phyloP scores from a whole-genome alignment of 2,888 invertebrate species.

The Argyra leucocephala region DNA sequence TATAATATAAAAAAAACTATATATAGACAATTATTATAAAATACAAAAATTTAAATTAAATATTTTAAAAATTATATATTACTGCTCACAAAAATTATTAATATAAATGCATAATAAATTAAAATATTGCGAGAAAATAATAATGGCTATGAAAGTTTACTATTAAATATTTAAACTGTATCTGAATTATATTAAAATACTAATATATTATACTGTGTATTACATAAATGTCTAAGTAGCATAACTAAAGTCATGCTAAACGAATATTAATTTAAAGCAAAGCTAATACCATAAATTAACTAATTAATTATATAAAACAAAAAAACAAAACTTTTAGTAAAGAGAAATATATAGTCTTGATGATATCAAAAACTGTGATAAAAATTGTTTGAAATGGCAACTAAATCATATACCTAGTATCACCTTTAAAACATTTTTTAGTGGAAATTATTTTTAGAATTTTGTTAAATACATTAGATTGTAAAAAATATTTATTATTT shows the following conservation, averaged over 20 bases:
- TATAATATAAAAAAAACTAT: no score
- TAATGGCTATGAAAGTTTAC: not conserved
- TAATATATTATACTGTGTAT: not conserved
- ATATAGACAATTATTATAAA: no score
- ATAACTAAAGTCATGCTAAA: not conserved
- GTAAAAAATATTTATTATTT: no score
- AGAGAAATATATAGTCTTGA: not conserved
- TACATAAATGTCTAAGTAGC: not conserved
- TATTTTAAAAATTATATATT: no score
- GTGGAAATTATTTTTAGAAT: no score
- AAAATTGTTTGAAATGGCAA: slow-evolving; percentile 1
- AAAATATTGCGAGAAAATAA: not conserved
- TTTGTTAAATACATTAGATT: no score
- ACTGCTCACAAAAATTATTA: not conserved
- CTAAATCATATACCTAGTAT: not conserved
- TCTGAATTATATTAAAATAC: not conserved
- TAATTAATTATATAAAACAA: not conserved
- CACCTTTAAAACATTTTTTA: no score
- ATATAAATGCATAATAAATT: not conserved
- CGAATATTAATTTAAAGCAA: not conserved
- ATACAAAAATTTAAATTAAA: no score
- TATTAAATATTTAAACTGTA: not conserved
- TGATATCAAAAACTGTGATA: slow-evolving; percentile 4
- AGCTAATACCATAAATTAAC: not conserved
- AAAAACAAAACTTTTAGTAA: not conserved